Base-by-base conservation (phyloP, 92 coral and sea anemone genomes). In the Epizoanthus rinbou region DNA sequence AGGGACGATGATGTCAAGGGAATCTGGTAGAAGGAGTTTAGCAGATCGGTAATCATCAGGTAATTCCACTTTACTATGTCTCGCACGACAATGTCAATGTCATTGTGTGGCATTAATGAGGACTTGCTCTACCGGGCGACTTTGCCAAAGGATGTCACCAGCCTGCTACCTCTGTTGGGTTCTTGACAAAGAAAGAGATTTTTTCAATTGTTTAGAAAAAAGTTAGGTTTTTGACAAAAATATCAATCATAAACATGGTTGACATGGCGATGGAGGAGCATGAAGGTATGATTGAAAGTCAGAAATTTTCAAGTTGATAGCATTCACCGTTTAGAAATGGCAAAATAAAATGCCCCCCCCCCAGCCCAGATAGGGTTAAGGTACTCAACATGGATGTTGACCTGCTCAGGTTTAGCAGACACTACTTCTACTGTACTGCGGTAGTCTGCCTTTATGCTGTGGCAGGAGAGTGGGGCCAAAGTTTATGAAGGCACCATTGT, bases 21-120 rank as follows among this genome's bases (percentile, higher is more conserved):
- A 45, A 80, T 86, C 82, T 87, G 90, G 64, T 82, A 81, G 76
- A 82, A 87, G n/a, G 87, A 87, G 76, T 87, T 74, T 3, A 85
- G 69, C 76, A 86, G 65, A 57, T 37, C 6, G 43, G 90, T 58
- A 74, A 81, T 62, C 22, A 69, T 74, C 24, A 57, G 19, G 54
- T 50, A 64, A n/a, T 54, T 31, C 60, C 85, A 68, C 70, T 80
- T 64, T 22, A 39, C 80, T 17, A 80, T 86, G 0, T 62, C 64
- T 4, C 62, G 58, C 70, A 67, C 65, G 13, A 86, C 85, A 37
- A 62, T 52, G 57, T 86, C 89, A 39, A 80, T 81, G 41, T 86
- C 89, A 39, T 70, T 81, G 41, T 86, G 23, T 3, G 72, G 86
- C 72, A 68, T 83, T 43, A 83, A 45, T 31, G 86, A 73, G 33